phyloP scores from a whole-genome alignment of 2,888 invertebrate genomes.

The Ferrisia virgata region DNA sequence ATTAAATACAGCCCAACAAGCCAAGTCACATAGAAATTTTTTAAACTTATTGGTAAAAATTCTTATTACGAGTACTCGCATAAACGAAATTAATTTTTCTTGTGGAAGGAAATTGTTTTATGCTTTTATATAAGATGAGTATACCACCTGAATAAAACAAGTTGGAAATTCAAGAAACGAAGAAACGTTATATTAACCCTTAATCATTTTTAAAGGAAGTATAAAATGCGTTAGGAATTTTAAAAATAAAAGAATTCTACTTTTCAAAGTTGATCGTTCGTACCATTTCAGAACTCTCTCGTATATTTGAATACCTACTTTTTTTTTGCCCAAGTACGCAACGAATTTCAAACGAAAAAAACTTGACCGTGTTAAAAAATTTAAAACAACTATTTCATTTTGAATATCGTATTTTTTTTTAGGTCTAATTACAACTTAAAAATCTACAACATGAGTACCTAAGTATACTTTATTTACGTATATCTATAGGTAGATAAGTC shows the following conservation, averaged over 20 bases:
- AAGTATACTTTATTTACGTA: too few species aligned
- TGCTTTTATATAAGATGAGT: too few species aligned
- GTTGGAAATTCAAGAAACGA: slow-evolving; percentile 36
- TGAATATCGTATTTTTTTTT: not conserved
- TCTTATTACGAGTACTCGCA: too few species aligned
- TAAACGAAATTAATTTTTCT: not conserved
- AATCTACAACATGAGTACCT: not conserved
- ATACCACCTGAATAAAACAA: too few species aligned
- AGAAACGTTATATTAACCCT: slow-evolving; percentile 39
- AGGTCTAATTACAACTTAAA: not conserved
- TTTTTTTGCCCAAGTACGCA: not conserved
- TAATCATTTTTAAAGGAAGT: slow-evolving; percentile 29
- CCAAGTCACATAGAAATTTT: too few species aligned
- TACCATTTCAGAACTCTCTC: not conserved
- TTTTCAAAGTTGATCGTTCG: not conserved
- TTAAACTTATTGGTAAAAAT: too few species aligned
- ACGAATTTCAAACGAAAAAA: not conserved
- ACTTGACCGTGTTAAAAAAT: not conserved
- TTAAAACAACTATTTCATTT: not conserved
- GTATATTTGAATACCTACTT: not conserved
- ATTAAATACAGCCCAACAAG: too few species aligned
- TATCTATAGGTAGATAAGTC: not conserved
- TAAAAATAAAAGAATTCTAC: slow-evolving; percentile 36
- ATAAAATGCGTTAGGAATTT: slow-evolving; percentile 40
- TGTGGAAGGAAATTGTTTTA: too few species aligned